Base-by-base conservation (phyloP, 30 jellyfish, hydroid and myxozoan genomes). In the Cassiopea andromeda region DNA sequence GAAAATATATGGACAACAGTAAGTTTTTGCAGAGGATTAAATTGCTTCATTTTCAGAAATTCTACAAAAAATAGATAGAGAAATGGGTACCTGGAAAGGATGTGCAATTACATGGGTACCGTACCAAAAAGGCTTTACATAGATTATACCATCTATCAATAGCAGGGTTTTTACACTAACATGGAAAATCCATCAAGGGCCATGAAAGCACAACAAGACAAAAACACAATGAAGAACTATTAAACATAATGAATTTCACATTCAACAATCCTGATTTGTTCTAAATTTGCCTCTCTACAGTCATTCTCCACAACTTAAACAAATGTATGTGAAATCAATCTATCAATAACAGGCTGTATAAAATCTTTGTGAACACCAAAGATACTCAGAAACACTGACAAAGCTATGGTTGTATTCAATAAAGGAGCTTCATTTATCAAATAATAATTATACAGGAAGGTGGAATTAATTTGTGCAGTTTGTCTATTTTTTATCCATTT, bases 361-460 rank as follows among this genome's bases (percentile, higher is more conserved):
- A 61, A 61, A 61, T 61, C 73, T 61, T 61, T 61, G 73, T 1
- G 73, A 61, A 61, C 73, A 61, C 73, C 73, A 61, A 8, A 61
- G 73, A 61, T 61, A 61, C 7, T 17, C 43, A 61, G 43, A 61
- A 61, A 61, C 3, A 61, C 73, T 61, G 73, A 61, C 73, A 61
- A 61, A 61, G 73, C 43, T 61, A 61, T 13, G 2, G 73, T 14
- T 70, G 79, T 1, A 15, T 70, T 15, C 3, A 70, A 10, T 3
- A 15, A 43, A 43, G 50, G 54, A 70, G 75, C 74, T 49, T 77
- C 50, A 77, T 61, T 77, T 77, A 47, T 77, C 86, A 77, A 77
- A 61, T 48, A 69, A 46, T 48, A 49, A 77, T 46, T 77, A 48
- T 77, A 77, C 86, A 77, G 7, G 86, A 77, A 12, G 75, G 27